These are phyloP conservation scores for Laticauda colubrina DNA, from an alignment of 2,113 vertebrate species.

Conservation along the genomic window DNA sequence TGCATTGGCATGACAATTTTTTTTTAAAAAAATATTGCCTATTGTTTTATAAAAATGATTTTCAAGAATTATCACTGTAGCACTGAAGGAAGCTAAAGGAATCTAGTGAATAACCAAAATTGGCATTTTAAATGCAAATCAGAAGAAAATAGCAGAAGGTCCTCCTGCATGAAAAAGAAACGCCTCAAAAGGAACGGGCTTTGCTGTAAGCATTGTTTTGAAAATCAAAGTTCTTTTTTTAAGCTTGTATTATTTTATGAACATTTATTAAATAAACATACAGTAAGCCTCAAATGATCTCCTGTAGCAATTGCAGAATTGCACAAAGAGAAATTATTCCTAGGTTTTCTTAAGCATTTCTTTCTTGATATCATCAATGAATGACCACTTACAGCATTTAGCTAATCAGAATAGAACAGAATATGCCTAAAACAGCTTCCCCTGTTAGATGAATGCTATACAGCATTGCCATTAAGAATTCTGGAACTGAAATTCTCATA, in stretches of 20 bases:
- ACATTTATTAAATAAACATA: conserved; percentile 20
- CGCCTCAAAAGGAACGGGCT: neutral
- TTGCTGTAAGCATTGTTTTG: neutral
- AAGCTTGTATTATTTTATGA: neutral
- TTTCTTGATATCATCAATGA: neutral
- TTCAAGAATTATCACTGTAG: neutral
- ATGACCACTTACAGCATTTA: neutral
- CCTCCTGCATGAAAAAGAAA: neutral
- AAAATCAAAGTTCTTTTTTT: neutral
- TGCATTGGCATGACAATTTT: neutral
- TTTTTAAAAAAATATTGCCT: neutral
- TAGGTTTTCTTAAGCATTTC: conserved; percentile 17
- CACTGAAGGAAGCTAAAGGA: too few species aligned
- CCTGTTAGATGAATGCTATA: neutral
- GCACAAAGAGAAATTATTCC: neutral
- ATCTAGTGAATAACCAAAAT: neutral
- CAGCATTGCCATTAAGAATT: too few species aligned
- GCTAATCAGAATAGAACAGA: neutral
- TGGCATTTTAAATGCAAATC: neutral
- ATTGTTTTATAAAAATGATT: conserved; percentile 11
- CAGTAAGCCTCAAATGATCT: conserved; percentile 35
- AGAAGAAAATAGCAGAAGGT: neutral
- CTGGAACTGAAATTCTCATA: too few species aligned
- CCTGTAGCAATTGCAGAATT: conserved; percentile 13
- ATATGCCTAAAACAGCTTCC: neutral